Evolutionary conservation across 2,888 invertebrate genomes (phyloP).

Genomic region (Brenthis ino): DNA sequence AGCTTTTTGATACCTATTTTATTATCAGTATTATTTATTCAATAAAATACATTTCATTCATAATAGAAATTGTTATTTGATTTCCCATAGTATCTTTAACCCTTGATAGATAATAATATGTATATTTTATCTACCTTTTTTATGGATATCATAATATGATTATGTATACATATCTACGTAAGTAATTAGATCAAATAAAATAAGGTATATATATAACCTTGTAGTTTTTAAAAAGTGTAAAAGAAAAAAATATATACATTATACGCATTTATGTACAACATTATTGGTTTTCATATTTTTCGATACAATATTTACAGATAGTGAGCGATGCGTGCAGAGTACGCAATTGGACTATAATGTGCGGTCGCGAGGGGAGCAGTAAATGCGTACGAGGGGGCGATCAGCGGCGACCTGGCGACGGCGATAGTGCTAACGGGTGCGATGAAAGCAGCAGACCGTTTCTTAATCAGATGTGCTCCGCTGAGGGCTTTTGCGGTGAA

Average conservation of each 20-base stretch:
- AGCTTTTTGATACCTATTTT: too few species aligned
- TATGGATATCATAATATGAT: too few species aligned
- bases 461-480: conserved; percentile 56
- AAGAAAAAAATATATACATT: not conserved
- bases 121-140: too few species aligned
- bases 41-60: too few species aligned
- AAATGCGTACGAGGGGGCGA: conserved; percentile 42
- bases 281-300: not conserved
- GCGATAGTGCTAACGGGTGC: conserved; percentile 45
- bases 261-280: conserved; percentile 16
- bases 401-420: conserved; percentile 46
- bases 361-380: conserved; percentile 40
- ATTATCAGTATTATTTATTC: too few species aligned
- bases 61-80: too few species aligned
- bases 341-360: conserved; percentile 31
- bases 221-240: not conserved
- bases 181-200: too few species aligned
- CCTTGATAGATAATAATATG: too few species aligned
- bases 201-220: too few species aligned
- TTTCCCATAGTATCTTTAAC: too few species aligned
- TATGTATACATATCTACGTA: too few species aligned
- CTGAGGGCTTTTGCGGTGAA: conserved; percentile 64
- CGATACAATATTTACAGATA: not conserved
- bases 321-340: conserved; percentile 25
- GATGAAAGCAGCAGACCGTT: conserved; percentile 54